Percentiles rank a stretch among this genome's conserved stretches.
These are phyloP conservation scores for Scrobipalpa atriplicella DNA, from an alignment of 2,888 invertebrate genomes.

Conservation along the genomic window DNA sequence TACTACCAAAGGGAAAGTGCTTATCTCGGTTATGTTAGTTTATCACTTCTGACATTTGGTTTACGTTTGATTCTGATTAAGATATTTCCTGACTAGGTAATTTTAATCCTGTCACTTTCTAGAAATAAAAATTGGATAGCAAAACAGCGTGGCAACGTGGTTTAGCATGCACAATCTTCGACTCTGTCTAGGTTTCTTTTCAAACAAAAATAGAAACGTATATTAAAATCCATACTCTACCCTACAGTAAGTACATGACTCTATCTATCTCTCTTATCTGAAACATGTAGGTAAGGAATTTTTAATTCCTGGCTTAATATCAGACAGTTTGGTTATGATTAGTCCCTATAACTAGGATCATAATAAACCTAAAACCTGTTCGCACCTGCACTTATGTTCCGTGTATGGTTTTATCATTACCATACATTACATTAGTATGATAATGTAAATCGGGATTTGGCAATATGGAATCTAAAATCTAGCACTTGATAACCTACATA, in stretches of 20 bases:
- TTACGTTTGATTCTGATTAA: not conserved
- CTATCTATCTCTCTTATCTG: too few species aligned
- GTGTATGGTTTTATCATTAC: not conserved
- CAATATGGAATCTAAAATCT: not conserved
- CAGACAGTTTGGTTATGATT: not conserved
- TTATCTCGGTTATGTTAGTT: not conserved
- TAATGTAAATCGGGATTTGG: slow-evolving; percentile 11
- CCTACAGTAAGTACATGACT: too few species aligned
- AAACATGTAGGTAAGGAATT: too few species aligned
- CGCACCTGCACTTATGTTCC: slow-evolving; percentile 5
- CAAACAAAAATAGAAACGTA: too few species aligned
- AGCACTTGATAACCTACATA: slow-evolving; percentile 6
- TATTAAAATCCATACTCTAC: too few species aligned
- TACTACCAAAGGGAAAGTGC: not conserved
- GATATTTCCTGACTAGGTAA: too few species aligned
- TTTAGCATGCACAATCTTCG: too few species aligned
- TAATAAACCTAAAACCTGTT: not conserved
- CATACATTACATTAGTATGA: slow-evolving; percentile 5
- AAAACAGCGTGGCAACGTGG: too few species aligned
- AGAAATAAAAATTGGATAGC: too few species aligned
- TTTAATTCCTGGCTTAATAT: too few species aligned
- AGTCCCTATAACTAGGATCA: not conserved
- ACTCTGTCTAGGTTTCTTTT: too few species aligned
- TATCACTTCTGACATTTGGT: not conserved
- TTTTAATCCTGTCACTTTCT: too few species aligned